phyloP scores from a whole-genome alignment of 2,113 vertebrate genomes.

The Vimba vimba region DNA sequence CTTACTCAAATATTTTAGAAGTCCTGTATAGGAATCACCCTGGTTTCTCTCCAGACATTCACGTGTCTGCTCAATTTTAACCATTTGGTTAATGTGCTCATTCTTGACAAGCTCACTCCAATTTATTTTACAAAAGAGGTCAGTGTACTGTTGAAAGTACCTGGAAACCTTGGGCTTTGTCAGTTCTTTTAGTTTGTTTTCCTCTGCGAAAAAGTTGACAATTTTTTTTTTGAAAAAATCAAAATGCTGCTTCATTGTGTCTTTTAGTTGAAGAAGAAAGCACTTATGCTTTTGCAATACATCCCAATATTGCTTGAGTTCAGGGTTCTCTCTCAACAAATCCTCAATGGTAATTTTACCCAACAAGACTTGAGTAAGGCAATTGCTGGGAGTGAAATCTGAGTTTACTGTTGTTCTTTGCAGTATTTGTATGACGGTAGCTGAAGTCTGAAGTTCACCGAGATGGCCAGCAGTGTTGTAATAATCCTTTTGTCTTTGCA shows the following conservation, averaged over 20 bases:
- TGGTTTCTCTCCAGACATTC: conserved; percentile 64
- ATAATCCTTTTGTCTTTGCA: conserved; percentile 46
- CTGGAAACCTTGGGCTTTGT: conserved; percentile 52
- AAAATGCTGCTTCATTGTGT: conserved; percentile 66
- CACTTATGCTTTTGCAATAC: conserved; percentile 64
- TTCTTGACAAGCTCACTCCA: conserved; percentile 48
- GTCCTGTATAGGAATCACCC: conserved; percentile 66
- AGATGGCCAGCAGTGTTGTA: conserved; percentile 80
- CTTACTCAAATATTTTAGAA: conserved; percentile 59
- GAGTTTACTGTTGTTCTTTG: no score
- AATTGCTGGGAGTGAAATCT: no score
- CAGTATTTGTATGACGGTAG: conserved; percentile 75
- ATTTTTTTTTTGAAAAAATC: conserved; percentile 66
- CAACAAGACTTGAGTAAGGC: conserved; percentile 73
- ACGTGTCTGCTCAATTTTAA: background rate
- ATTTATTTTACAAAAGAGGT: conserved; percentile 65
- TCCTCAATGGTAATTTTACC: conserved; percentile 59
- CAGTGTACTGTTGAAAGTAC: conserved; percentile 62
- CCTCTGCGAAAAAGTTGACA: conserved; percentile 65
- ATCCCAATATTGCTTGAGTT: conserved; percentile 54
- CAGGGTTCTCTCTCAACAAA: conserved; percentile 37
- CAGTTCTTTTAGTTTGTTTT: conserved; percentile 60
- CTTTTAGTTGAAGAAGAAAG: conserved; percentile 67
- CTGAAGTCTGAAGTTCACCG: conserved; percentile 82
- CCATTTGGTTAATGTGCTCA: background rate